Conservation (phyloP, 1,140 invertebrate genomes). For the Bombus waltoni region DNA sequence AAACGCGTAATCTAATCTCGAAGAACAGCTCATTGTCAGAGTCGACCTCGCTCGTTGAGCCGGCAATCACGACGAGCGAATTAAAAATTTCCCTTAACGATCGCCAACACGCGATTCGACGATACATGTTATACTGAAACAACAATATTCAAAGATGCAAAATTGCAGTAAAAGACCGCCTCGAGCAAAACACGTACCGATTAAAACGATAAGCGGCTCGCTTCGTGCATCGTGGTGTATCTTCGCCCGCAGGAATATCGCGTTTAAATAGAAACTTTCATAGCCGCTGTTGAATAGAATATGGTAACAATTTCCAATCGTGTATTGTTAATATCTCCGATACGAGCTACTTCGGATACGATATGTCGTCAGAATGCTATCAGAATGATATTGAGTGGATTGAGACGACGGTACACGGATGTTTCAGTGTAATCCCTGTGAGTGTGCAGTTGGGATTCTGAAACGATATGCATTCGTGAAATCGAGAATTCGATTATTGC, state of each 20-base stretch:
- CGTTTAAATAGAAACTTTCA: neutral
- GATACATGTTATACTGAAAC: too few relatives aligned
- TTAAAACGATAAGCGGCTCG: constrained; percentile 24
- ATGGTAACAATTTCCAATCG: too few relatives aligned
- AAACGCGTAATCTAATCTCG: neutral
- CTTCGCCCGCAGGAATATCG: neutral
- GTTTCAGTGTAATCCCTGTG: too few relatives aligned
- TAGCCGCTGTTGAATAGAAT: neutral
- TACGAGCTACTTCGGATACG: too few relatives aligned
- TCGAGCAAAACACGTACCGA: constrained; percentile 18
- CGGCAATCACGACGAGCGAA: neutral
- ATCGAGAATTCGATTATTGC: too few relatives aligned
- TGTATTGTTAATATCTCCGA: neutral
- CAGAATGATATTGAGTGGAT: too few relatives aligned
- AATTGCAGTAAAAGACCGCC: constrained; percentile 34
- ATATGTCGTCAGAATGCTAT: too few relatives aligned
- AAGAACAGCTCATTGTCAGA: neutral
- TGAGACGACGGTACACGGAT: too few relatives aligned
- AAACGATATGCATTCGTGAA: too few relatives aligned
- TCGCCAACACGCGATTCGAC: constrained; percentile 1
- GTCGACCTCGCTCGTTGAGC: neutral
- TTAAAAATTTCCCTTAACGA: neutral
- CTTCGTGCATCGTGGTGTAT: neutral
- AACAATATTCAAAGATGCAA: neutral
- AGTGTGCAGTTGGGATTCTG: too few relatives aligned